Evolutionary conservation across 2,113 vertebrate species (phyloP).

Genomic region (Casuarius casuarius): DNA sequence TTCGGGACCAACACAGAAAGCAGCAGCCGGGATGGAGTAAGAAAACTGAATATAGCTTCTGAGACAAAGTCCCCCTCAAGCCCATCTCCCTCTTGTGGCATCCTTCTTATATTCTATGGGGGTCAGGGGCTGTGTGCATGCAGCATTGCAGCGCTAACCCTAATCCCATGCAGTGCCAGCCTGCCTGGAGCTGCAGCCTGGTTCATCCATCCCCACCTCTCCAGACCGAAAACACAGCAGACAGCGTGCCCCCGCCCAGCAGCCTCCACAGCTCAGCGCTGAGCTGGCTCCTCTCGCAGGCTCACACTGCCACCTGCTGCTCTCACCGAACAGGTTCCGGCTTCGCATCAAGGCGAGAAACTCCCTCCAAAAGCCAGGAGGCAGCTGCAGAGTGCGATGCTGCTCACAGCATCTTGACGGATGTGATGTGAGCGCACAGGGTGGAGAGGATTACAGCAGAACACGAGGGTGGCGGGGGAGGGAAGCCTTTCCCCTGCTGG

Average conservation of each 20-base stretch:
- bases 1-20: not conserved
- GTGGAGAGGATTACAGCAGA: fast-evolving
- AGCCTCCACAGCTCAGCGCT: not conserved
- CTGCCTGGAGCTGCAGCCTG: not conserved
- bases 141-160: not conserved
- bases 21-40: not conserved
- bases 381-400: fast-evolving
- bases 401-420: fast-evolving
- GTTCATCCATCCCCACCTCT: too few relatives aligned
- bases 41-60: not conserved
- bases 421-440: too few relatives aligned
- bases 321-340: not conserved
- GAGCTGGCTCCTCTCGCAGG: not conserved
- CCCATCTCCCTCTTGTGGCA: fast-evolving
- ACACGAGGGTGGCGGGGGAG: not conserved
- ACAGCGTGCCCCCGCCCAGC: not conserved
- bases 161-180: fast-evolving
- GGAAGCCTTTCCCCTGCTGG: not conserved
- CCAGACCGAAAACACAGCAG: too few relatives aligned
- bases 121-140: fast-evolving
- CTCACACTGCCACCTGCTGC: slow-evolving; percentile 48
- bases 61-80: not conserved
- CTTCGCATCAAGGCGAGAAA: fast-evolving
- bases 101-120: fast-evolving
- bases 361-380: not conserved